Conservation (phyloP, 2,113 vertebrate genomes). For the Cryptoleucopteryx plumbea region DNA sequence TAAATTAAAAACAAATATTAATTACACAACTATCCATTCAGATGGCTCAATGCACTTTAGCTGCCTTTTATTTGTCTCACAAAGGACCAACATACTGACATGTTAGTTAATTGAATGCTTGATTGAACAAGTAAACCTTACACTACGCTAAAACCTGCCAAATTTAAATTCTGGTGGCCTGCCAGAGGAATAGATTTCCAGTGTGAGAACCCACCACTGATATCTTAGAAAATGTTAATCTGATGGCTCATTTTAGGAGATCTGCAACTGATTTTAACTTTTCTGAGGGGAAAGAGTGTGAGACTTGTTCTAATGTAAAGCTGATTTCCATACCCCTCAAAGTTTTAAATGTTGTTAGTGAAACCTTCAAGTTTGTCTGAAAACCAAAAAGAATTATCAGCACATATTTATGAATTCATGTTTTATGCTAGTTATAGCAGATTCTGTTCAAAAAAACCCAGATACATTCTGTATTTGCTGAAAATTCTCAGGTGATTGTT, state of each 20-base stretch:
- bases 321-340: background rate
- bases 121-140: conserved; percentile 58
- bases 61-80: conserved; percentile 58
- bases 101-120: conserved; percentile 60
- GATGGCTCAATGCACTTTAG: conserved; percentile 19
- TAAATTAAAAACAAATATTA: conserved; percentile 69
- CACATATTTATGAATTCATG: background rate
- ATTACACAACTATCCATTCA: conserved; percentile 39
- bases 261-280: background rate
- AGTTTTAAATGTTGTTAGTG: background rate
- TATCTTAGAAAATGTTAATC: background rate
- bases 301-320: background rate
- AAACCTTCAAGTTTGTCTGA: background rate
- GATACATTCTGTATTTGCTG: background rate
- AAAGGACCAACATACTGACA: conserved; percentile 46
- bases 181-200: conserved; percentile 26
- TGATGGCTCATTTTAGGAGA: background rate
- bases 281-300: background rate
- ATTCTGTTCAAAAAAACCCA: background rate
- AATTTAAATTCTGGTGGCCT: conserved; percentile 38
- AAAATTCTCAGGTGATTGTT: background rate
- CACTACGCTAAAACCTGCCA: conserved; percentile 20
- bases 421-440: background rate
- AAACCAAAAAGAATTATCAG: background rate
- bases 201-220: background rate